Percentiles rank a stretch among this genome's conserved stretches.
Conservation (phyloP, 1,140 invertebrate genomes). For the Brachionus calyciflorus region DNA sequence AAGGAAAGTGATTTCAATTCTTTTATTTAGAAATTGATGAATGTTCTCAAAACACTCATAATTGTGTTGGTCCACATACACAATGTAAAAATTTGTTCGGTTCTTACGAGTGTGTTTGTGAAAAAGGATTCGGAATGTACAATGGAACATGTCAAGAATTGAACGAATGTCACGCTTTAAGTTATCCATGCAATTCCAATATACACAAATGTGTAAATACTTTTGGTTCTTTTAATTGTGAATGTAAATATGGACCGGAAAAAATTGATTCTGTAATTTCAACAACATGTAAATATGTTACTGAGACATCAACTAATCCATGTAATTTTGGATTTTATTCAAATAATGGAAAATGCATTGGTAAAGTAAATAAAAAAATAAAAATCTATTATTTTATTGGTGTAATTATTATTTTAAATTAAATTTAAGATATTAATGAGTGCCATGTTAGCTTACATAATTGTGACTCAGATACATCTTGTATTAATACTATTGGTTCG, state of each 20-base stretch:
- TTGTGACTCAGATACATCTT: slow-evolving; percentile 8
- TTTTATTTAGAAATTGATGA: slow-evolving; percentile 45
- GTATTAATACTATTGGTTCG: slow-evolving; percentile 30
- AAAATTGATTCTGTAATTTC: not conserved
- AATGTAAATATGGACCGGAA: not conserved
- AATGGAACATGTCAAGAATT: slow-evolving; percentile 29
- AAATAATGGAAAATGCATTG: not conserved
- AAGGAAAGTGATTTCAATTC: too few relatives aligned
- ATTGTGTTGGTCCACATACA: not conserved
- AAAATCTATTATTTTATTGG: not conserved
- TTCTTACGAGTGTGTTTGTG: slow-evolving; percentile 35
- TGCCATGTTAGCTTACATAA: slow-evolving; percentile 6
- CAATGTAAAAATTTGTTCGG: slow-evolving; percentile 39
- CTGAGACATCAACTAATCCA: not conserved
- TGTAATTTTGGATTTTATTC: slow-evolving; percentile 12
- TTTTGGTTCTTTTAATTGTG: not conserved
- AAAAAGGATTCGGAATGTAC: slow-evolving; percentile 9
- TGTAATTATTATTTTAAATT: not conserved
- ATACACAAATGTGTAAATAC: slow-evolving; percentile 4
- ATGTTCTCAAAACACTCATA: slow-evolving; percentile 14
- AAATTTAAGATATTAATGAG: slow-evolving; percentile 39
- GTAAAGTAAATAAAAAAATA: not conserved
- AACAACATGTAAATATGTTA: not conserved
- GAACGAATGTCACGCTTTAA: slow-evolving; percentile 26
- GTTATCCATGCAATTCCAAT: not conserved